Evolutionary conservation across 2,888 invertebrate genomes (phyloP).

Genomic region (Eupithecia pulchellata): DNA sequence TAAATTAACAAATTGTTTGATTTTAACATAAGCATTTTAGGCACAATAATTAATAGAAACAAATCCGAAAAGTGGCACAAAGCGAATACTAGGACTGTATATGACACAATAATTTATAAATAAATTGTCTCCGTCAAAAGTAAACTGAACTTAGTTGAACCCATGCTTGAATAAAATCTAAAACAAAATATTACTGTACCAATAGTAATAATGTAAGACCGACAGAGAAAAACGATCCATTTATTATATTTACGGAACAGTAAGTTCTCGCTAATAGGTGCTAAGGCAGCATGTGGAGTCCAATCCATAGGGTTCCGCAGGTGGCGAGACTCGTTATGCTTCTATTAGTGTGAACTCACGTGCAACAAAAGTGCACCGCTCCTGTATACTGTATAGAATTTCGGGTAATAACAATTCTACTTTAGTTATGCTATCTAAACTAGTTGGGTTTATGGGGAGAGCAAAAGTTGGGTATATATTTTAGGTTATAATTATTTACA

Average conservation of each 20-base stretch:
- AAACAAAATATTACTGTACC: too few relatives aligned
- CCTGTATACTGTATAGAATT: constrained; percentile 10
- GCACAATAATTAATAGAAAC: not conserved
- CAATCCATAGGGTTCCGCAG: constrained; percentile 48
- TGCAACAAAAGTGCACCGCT: constrained; percentile 26
- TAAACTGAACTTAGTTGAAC: too few relatives aligned
- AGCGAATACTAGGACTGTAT: not conserved
- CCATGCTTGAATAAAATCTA: too few relatives aligned
- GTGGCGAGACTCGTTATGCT: constrained; percentile 53
- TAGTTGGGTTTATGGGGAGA: not conserved
- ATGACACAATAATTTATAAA: too few relatives aligned
- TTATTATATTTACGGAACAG: not conserved
- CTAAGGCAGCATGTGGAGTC: not conserved
- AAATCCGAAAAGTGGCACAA: not conserved
- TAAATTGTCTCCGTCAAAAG: too few relatives aligned
- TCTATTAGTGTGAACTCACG: constrained; percentile 46
- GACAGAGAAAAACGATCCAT: too few relatives aligned
- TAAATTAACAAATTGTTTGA: not conserved
- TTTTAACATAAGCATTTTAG: not conserved
- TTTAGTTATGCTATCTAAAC: constrained; percentile 11
- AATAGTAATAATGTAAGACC: too few relatives aligned
- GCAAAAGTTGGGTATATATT: not conserved
- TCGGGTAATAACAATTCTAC: constrained; percentile 16
- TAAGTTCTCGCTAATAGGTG: not conserved
- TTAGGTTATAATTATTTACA: not conserved